These are phyloP conservation scores for Callipepla squamata DNA, from an alignment of 2,113 vertebrate genomes.

Conservation along the genomic window DNA sequence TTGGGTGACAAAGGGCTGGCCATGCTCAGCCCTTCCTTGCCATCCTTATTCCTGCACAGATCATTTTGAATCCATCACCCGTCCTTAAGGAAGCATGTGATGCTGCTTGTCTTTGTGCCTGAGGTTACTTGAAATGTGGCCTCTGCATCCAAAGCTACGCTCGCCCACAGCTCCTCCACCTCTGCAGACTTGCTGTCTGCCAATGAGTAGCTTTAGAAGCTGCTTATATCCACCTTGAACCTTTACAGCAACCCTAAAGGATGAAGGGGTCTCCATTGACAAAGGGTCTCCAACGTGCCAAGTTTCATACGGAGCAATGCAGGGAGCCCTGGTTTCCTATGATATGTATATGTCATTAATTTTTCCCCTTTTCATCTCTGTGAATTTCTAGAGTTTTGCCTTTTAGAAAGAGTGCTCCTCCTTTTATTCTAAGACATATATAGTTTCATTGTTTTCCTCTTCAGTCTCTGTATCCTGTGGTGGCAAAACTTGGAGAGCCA, in stretches of 20 bases:
- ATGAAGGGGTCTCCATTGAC: background rate
- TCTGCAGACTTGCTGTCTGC: background rate
- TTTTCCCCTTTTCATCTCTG: background rate
- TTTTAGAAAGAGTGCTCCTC: background rate
- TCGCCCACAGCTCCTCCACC: background rate
- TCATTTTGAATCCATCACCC: background rate
- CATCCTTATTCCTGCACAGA: background rate
- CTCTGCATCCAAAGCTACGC: background rate
- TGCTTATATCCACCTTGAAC: background rate
- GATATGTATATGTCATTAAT: background rate
- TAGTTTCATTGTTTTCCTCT: constrained; percentile 46
- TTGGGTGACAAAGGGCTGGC: background rate
- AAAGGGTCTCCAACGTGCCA: background rate
- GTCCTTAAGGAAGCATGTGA: background rate
- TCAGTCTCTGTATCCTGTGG: constrained; percentile 27
- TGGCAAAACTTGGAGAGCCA: constrained; percentile 39
- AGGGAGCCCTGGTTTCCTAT: background rate
- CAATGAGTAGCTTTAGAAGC: background rate
- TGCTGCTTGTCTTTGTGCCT: background rate
- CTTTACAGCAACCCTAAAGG: background rate
- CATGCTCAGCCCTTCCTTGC: background rate
- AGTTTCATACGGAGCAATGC: background rate
- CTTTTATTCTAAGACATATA: constrained; percentile 6
- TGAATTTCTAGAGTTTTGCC: background rate
- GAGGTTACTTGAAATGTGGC: background rate